Conservation (phyloP, 2,113 vertebrate genomes). For the Sinocyclocheilus grahami region DNA sequence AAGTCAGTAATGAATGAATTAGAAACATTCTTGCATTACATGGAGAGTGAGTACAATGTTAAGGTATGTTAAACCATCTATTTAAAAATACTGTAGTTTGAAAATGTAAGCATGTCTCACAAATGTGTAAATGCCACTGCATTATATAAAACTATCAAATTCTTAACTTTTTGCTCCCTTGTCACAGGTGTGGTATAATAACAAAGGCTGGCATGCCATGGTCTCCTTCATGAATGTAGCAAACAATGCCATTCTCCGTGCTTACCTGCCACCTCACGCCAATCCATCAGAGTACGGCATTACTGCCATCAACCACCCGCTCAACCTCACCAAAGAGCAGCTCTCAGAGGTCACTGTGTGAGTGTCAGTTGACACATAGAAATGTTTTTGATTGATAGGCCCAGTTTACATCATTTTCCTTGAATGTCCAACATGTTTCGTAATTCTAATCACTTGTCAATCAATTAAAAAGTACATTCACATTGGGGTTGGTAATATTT, state of each 20-base stretch:
- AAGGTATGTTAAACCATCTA: slow-evolving; percentile 78
- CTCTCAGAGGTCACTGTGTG: slow-evolving; percentile 98
- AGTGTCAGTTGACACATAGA: slow-evolving; percentile 60
- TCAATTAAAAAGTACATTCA: not conserved
- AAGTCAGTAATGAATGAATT: slow-evolving; percentile 78
- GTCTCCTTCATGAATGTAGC: slow-evolving; percentile 93
- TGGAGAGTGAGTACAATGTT: slow-evolving; percentile 94
- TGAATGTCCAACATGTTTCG: not conserved
- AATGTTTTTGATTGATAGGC: not conserved
- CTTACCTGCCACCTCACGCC: slow-evolving; percentile 74
- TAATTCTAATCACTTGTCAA: not conserved
- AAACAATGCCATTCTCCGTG: slow-evolving; percentile 90
- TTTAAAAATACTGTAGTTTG: not conserved
- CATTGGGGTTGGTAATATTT: too few relatives aligned
- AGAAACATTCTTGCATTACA: slow-evolving; percentile 83
- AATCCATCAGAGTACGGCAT: slow-evolving; percentile 84
- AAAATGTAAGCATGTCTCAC: not conserved
- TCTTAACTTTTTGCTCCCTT: slow-evolving; percentile 13
- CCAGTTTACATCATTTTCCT: not conserved
- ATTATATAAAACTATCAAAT: not conserved
- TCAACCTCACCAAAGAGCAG: slow-evolving; percentile 97
- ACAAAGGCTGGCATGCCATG: slow-evolving; percentile 97
- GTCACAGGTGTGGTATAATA: slow-evolving; percentile 95
- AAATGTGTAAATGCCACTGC: not conserved
- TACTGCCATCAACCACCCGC: slow-evolving; percentile 89